phyloP scores from a whole-genome alignment of 1,140 invertebrate species.

The Drosophila carrolli region DNA sequence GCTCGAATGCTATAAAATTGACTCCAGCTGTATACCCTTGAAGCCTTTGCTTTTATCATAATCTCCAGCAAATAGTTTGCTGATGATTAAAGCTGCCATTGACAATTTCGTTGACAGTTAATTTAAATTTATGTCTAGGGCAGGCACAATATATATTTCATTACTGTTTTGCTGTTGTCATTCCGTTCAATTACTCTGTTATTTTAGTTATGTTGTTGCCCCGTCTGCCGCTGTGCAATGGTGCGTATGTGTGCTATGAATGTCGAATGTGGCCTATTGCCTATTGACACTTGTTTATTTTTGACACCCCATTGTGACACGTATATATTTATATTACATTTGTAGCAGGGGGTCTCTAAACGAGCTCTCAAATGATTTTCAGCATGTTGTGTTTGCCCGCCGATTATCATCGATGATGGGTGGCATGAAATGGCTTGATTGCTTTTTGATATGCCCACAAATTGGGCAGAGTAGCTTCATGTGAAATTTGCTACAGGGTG shows the following conservation, averaged over 20 bases:
- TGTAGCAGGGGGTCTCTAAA: constrained; percentile 2
- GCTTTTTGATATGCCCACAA: constrained; percentile 31
- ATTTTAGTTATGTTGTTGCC: constrained; percentile 50
- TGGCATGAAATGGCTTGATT: constrained; percentile 40
- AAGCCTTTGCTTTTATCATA: constrained; percentile 25
- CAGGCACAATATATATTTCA: constrained; percentile 59
- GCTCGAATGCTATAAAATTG: background rate
- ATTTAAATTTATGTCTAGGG: constrained; percentile 81
- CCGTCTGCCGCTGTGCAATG: constrained; percentile 8
- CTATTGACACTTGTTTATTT: constrained; percentile 79
- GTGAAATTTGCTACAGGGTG: constrained; percentile 2
- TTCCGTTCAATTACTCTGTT: constrained; percentile 52
- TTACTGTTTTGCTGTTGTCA: constrained; percentile 44
- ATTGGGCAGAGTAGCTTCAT: constrained; percentile 23
- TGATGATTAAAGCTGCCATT: constrained; percentile 65
- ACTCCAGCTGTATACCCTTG: background rate
- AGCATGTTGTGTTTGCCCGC: constrained; percentile 22
- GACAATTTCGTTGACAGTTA: constrained; percentile 72
- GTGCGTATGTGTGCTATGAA: constrained; percentile 41
- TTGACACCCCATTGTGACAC: constrained; percentile 63
- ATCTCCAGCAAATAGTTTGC: constrained; percentile 23
- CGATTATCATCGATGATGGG: constrained; percentile 38
- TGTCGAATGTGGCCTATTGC: constrained; percentile 53
- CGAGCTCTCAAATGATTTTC: constrained; percentile 16
- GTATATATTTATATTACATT: constrained; percentile 22